phyloP scores from a whole-genome alignment of 2,113 vertebrate species.

The Aix galericulata region DNA sequence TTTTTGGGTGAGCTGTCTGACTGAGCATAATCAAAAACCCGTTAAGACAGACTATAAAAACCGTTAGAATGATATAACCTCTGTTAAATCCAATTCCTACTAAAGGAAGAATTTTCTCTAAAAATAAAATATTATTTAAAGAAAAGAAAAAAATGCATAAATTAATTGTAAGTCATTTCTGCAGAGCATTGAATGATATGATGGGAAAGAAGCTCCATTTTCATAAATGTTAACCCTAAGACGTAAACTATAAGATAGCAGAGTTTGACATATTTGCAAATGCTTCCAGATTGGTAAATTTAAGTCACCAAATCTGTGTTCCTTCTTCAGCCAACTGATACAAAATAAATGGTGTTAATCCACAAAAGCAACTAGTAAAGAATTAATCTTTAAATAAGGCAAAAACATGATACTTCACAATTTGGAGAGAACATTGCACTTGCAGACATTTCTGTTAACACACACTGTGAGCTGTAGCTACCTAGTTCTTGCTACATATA shows the following conservation, averaged over 20 bases:
- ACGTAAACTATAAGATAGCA: not conserved
- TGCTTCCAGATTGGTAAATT: not conserved
- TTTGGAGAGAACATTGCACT: constrained; percentile 42
- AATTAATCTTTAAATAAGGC: constrained; percentile 3
- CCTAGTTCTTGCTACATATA: not conserved
- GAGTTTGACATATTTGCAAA: not conserved
- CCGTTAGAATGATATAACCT: not conserved
- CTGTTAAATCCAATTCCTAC: not conserved
- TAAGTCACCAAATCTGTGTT: not conserved
- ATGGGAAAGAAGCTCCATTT: not conserved
- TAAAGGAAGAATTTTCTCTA: not conserved
- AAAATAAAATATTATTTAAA: not conserved
- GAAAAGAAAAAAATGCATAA: not conserved
- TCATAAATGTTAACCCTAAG: not conserved
- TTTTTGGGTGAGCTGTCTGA: not conserved
- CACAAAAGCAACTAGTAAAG: not conserved
- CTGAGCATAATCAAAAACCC: not conserved
- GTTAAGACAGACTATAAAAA: not conserved
- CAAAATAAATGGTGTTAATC: not conserved
- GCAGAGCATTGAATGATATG: not conserved
- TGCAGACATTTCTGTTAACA: not conserved
- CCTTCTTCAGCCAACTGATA: constrained; percentile 16
- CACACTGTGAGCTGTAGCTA: not conserved
- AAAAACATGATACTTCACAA: constrained; percentile 4
- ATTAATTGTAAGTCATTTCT: not conserved